Evolutionary conservation across 2,797 vertebrate genomes (phyloP).

Genomic region (Helostoma temminkii): DNA sequence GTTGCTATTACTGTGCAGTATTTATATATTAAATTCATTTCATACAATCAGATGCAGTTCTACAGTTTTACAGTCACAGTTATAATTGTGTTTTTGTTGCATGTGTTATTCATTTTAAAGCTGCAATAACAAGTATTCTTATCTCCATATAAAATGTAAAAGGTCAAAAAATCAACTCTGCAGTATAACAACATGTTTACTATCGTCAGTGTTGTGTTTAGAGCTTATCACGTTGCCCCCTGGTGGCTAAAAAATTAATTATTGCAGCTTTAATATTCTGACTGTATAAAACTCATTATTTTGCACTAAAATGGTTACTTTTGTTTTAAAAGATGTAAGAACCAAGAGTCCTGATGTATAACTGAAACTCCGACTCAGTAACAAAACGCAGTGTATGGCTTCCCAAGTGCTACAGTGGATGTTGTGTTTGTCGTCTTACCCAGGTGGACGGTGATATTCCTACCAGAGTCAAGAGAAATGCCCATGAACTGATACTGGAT

Average conservation of each 20-base stretch:
- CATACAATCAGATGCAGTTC: background rate
- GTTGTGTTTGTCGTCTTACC: constrained; percentile 11
- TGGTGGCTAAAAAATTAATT: background rate
- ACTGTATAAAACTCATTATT: background rate
- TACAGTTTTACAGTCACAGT: background rate
- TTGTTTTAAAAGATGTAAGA: too few species aligned
- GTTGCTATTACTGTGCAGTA: background rate
- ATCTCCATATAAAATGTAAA: background rate
- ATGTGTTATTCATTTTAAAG: background rate
- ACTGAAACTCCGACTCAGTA: too few species aligned
- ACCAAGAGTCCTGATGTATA: background rate
- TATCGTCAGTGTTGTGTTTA: background rate
- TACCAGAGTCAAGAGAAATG: constrained; percentile 91
- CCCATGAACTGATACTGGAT: constrained; percentile 94
- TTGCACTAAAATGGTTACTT: background rate
- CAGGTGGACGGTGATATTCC: constrained; percentile 94
- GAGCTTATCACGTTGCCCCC: background rate
- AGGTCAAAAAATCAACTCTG: too few species aligned
- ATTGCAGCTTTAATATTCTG: background rate
- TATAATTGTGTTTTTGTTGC: background rate
- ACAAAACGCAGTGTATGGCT: background rate
- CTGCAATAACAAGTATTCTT: background rate
- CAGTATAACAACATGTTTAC: too few species aligned
- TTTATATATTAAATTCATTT: background rate
- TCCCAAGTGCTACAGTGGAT: background rate